phyloP scores from a whole-genome alignment of 2,888 invertebrate genomes.

The Thereva unica region DNA sequence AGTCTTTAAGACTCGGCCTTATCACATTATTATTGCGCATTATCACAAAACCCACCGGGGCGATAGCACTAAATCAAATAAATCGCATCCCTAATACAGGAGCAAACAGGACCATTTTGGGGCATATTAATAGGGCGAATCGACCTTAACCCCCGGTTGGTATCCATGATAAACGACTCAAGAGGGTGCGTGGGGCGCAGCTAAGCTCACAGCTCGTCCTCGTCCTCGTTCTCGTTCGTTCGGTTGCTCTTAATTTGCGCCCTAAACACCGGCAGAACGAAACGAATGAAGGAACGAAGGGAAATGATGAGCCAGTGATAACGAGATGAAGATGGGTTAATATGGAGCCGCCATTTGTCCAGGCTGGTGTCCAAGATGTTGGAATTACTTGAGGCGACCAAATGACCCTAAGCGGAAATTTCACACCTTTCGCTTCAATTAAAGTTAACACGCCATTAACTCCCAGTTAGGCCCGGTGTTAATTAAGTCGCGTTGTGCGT shows the following conservation, averaged over 20 bases:
- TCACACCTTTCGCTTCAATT: conserved; percentile 36
- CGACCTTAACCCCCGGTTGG: conserved; percentile 21
- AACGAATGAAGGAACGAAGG: neutral
- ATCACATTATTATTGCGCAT: conserved; percentile 42
- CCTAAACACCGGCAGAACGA: neutral
- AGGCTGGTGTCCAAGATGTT: conserved; percentile 27
- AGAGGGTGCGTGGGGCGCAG: conserved; percentile 15
- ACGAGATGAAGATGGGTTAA: conserved; percentile 1
- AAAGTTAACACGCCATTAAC: conserved; percentile 38
- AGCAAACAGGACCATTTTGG: conserved; percentile 30
- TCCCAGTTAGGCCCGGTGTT: conserved; percentile 22
- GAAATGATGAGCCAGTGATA: conserved; percentile 1
- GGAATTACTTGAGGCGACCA: neutral
- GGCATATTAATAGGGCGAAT: conserved; percentile 33
- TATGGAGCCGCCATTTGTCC: conserved; percentile 24
- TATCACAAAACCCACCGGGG: conserved; percentile 40
- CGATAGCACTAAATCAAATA: conserved; percentile 47
- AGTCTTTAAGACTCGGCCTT: conserved; percentile 39
- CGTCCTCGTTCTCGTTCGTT: too few relatives aligned
- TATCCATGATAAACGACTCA: conserved; percentile 28
- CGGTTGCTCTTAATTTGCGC: conserved; percentile 27
- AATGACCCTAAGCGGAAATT: conserved; percentile 25
- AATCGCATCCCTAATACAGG: conserved; percentile 46
- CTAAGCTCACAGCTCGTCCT: too few relatives aligned
- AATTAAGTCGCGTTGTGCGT: conserved; percentile 20